Base-by-base conservation (phyloP, 2,888 invertebrate genomes). In the Melolontha melolontha region DNA sequence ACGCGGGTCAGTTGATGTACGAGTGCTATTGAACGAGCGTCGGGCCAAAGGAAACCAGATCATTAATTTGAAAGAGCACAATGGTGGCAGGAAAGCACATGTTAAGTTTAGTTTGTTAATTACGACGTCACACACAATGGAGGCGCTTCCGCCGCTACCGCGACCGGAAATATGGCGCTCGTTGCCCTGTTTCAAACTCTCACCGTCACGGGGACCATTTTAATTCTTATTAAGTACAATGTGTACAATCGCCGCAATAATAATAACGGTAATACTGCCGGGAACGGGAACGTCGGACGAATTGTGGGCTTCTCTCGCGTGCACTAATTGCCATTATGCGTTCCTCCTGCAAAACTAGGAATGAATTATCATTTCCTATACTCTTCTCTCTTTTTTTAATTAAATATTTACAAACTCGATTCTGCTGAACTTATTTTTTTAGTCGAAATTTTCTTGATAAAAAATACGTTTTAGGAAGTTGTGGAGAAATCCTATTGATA, bases 101-200 rank as follows among this genome's bases (percentile, higher is more conserved):
- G 84, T 84, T 84, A 84, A 84, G 84, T 84, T 84, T 84, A 84
- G 84, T 84, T 84, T 82, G 83, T 84, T 84, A 84, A 84, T 84
- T 83, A 84, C 80, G 82, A 80, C 82, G 81, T 81, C 81, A 79
- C 78, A 79, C 79, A 83, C 83, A 83, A 83, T 83, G 82, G 82
- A 75, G 76, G 74, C 76, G 78, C 80, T 81, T 82, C 82, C 81
- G 81, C 77, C 75, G 75, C 75, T 75, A 75, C 78, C 78, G 74
- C 75, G 75, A 74, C 78, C 82, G 82, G 82, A 82, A 82, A 81
- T 81, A 80, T 79, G 80, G 73, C 69, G 75, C 75, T 79, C 78
- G 76, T 73, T 75, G 78, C 78, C 77, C 79, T 77, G 79, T 80
- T 79, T 79, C 78, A 75, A 79, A 77, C 79, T 77, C 77, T 75